Evolutionary conservation across 2,888 invertebrate species (phyloP), one percentile per base, ranked within the genome.

Genomic region (Graphium colonna): DNA sequence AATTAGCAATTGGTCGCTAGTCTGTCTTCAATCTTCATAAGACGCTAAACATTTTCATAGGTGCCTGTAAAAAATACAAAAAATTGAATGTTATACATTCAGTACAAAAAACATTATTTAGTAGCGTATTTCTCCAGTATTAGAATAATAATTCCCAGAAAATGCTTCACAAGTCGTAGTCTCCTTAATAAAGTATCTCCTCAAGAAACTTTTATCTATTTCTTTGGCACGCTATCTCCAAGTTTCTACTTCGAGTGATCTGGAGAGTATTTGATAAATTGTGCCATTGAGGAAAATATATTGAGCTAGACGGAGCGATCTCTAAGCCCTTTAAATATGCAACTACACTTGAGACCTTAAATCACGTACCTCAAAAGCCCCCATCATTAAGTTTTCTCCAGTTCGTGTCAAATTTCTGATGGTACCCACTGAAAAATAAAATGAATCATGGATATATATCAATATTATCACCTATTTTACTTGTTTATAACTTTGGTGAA

Each of bases 191-290:
- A 31, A 46, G 40, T 41, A 42, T 17, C 21, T 46, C 13, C 21
- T 47, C 38, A 28, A 28, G 17, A 47, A 47, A 42, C 18, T 52
- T 41, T 52, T 52, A 47, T 47, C 41, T 47, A 52, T 47, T 46
- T 52, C 52, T 31, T 52, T 46, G 46, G 46, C 52, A 33, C 40
- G 45, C 40, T 52, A 47, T 52, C 52, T 45, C 42, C 42, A 42
- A 52, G 42, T 52, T 52, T 47, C 33, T 52, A 12, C 36, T 41
- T 47, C 52, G 36, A 42, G 42, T 47, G 52, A 47, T 52, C 42
- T 26, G 26, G 52, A 41, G 33, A 13, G 42, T 16, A 36, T 52
- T 47, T 42, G 42, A 52, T 52, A 47, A 52, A 52, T 52, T 36
- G 38, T 36, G 26, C 26, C 28, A 21, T 10, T 44, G 28, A 38